These are phyloP conservation scores for Eumerus sabulonum DNA, from an alignment of 2,888 invertebrate genomes.

Conservation along the genomic window DNA sequence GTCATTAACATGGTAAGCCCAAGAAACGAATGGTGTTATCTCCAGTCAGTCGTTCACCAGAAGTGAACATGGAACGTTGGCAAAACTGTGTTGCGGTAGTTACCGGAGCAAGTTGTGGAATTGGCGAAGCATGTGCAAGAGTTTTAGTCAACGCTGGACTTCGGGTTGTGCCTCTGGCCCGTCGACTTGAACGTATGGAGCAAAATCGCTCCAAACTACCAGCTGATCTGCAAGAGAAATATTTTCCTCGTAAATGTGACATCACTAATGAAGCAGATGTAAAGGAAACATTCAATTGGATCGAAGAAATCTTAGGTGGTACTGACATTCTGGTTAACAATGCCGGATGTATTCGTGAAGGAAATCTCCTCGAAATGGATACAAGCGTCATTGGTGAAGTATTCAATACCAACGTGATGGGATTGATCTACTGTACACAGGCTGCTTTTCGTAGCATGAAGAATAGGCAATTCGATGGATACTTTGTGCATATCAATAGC, in stretches of 20 bases:
- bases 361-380: constrained; percentile 73
- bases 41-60: too few species aligned
- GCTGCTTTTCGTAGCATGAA: constrained; percentile 80
- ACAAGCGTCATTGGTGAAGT: constrained; percentile 72
- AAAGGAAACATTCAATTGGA: constrained; percentile 79
- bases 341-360: constrained; percentile 78
- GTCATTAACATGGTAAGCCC: too few species aligned
- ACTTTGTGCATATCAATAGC: constrained; percentile 74
- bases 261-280: constrained; percentile 81
- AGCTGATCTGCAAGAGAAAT: constrained; percentile 73
- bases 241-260: constrained; percentile 78
- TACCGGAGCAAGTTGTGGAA: constrained; percentile 75
- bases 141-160: constrained; percentile 80
- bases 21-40: too few species aligned
- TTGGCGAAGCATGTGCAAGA: constrained; percentile 80
- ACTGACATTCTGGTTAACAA: constrained; percentile 76
- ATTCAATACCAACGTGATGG: constrained; percentile 80
- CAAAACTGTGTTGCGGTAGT: constrained; percentile 10
- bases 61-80: constrained; percentile 12
- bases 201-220: constrained; percentile 70
- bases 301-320: constrained; percentile 76
- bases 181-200: constrained; percentile 54
- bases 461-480: constrained; percentile 73
- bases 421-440: constrained; percentile 79
- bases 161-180: constrained; percentile 81